These are phyloP conservation scores for Crossaster papposus DNA, from an alignment of 53 echinoderm and acorn worm species.

Conservation along the genomic window DNA sequence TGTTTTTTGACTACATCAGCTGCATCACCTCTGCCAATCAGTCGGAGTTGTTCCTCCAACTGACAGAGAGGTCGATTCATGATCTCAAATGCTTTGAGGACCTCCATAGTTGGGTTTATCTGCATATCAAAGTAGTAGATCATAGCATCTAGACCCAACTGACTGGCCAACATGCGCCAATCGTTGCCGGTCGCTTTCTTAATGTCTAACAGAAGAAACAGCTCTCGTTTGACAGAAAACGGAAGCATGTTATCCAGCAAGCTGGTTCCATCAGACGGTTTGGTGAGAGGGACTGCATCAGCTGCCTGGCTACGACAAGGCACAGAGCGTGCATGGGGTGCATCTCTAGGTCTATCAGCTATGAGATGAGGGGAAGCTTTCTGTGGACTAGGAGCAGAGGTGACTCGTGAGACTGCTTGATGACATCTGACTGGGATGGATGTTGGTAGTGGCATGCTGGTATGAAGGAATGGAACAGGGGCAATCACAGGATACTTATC, in stretches of 20 bases:
- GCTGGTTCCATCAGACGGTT: neutral
- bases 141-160: constrained; percentile 66
- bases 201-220: constrained; percentile 60
- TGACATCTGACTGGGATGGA: constrained; percentile 20
- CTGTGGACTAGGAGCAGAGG: constrained; percentile 27
- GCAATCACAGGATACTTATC: constrained; percentile 34
- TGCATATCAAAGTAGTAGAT: constrained; percentile 53
- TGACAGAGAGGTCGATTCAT: constrained; percentile 51
- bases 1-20: constrained; percentile 32
- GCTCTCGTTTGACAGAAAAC: constrained; percentile 58
- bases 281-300: neutral
- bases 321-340: constrained; percentile 61
- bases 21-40: constrained; percentile 57
- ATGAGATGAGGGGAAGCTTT: neutral
- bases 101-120: constrained; percentile 73
- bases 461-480: constrained; percentile 7
- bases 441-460: neutral
- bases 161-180: constrained; percentile 77
- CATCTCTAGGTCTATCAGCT: constrained; percentile 29
- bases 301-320: constrained; percentile 16
- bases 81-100: constrained; percentile 64
- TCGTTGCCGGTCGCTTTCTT: constrained; percentile 56
- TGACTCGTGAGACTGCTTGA: constrained; percentile 28
- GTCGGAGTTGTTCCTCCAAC: constrained; percentile 57
- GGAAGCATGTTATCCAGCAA: constrained; percentile 44